Evolutionary conservation across 2,888 invertebrate species (phyloP).

Genomic region (Tuta absoluta): DNA sequence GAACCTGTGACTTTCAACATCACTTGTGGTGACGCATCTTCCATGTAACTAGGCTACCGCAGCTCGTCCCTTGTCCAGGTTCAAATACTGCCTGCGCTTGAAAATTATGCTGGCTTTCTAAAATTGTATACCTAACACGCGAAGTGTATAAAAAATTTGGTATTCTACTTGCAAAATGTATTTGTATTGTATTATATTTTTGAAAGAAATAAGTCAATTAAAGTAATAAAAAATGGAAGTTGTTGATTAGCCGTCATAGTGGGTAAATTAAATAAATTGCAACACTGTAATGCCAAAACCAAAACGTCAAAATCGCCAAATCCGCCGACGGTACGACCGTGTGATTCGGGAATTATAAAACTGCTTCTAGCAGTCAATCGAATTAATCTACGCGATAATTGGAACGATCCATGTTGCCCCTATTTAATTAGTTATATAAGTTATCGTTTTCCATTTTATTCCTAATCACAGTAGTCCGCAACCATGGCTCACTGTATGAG

Average conservation of each 20-base stretch:
- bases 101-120: no score
- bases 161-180: no score
- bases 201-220: no score
- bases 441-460: constrained; percentile 48
- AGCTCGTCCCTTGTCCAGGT: no score
- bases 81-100: no score
- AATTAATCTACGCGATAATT: constrained; percentile 45
- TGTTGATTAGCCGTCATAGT: neutral
- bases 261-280: constrained; percentile 26
- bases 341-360: constrained; percentile 41
- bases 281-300: constrained; percentile 31
- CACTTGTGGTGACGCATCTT: no score
- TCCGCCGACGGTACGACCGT: constrained; percentile 50
- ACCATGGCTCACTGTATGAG: constrained; percentile 89
- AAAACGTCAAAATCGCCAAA: constrained; percentile 46
- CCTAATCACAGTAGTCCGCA: constrained; percentile 63
- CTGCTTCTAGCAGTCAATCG: constrained; percentile 47
- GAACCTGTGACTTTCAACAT: no score
- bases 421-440: constrained; percentile 51
- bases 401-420: constrained; percentile 68
- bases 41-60: no score
- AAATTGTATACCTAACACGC: no score
- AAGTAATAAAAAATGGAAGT: no score
- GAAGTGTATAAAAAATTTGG: no score
- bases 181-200: no score